A percentile compares a stretch with the other conserved stretches of the same genome.
Evolutionary conservation across 2,797 vertebrate species (phyloP).

Genomic region (Lemur catta): DNA sequence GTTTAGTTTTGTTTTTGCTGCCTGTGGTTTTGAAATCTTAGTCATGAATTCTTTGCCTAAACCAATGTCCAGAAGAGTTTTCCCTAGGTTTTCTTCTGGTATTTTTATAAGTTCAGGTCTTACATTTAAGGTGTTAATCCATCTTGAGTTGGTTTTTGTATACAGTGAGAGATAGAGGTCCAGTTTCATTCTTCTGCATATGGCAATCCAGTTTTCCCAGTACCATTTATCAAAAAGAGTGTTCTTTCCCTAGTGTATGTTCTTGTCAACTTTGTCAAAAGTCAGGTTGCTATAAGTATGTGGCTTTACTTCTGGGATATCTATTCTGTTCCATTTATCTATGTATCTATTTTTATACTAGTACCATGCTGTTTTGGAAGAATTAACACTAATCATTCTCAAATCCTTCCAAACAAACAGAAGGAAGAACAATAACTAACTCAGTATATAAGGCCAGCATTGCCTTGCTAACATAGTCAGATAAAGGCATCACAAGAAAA

Average conservation of each 20-base stretch:
- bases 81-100: too few relatives aligned
- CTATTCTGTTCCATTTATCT: background rate
- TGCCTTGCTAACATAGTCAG: background rate
- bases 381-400: background rate
- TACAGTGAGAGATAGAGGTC: background rate
- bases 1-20: background rate
- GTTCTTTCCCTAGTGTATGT: background rate
- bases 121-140: background rate
- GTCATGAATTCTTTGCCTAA: too few relatives aligned
- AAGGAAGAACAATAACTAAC: background rate
- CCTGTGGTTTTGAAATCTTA: too few relatives aligned
- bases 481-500: background rate
- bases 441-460: background rate
- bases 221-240: background rate
- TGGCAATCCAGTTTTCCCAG: background rate
- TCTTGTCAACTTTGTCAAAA: background rate
- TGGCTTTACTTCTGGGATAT: background rate
- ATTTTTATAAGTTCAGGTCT: background rate
- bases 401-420: background rate
- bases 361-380: background rate
- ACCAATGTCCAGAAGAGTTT: too few relatives aligned
- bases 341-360: too few relatives aligned
- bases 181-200: background rate
- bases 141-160: background rate
- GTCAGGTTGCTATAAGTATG: background rate